Evolutionary conservation across 2,797 vertebrate species (phyloP).

Genomic region (Microtus californicus): DNA sequence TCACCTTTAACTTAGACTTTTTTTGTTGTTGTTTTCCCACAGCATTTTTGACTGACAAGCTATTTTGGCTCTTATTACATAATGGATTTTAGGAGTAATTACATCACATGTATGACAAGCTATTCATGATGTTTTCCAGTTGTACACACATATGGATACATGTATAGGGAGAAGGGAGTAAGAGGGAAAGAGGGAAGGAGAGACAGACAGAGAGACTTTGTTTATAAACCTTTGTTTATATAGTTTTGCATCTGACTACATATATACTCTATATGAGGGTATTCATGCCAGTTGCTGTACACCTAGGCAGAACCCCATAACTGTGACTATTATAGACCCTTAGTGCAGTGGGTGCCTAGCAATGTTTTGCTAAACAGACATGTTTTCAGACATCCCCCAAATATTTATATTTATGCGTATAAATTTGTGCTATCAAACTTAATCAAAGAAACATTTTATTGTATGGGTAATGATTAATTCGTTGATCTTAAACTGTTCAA

Average conservation of each 20-base stretch:
- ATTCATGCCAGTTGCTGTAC: not conserved
- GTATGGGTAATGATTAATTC: not conserved
- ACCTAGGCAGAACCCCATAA: not conserved
- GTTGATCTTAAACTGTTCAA: not conserved
- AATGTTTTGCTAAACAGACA: not conserved
- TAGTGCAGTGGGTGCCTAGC: not conserved
- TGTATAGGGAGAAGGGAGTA: not conserved
- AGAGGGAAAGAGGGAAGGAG: no score
- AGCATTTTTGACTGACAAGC: not conserved
- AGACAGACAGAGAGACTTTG: not conserved
- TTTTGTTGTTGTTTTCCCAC: not conserved
- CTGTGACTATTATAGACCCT: not conserved
- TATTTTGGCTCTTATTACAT: not conserved
- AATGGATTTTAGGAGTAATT: not conserved
- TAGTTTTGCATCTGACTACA: not conserved
- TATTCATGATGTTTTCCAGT: not conserved
- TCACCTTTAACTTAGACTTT: not conserved
- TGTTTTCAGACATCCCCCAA: not conserved
- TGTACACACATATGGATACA: not conserved
- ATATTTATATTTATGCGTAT: not conserved
- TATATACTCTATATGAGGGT: not conserved
- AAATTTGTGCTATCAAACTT: not conserved
- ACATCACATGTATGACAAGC: not conserved
- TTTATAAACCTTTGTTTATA: not conserved
- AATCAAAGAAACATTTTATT: not conserved